phyloP scores from a whole-genome alignment of 1,140 invertebrate species.

The Probaryconus sp. region DNA sequence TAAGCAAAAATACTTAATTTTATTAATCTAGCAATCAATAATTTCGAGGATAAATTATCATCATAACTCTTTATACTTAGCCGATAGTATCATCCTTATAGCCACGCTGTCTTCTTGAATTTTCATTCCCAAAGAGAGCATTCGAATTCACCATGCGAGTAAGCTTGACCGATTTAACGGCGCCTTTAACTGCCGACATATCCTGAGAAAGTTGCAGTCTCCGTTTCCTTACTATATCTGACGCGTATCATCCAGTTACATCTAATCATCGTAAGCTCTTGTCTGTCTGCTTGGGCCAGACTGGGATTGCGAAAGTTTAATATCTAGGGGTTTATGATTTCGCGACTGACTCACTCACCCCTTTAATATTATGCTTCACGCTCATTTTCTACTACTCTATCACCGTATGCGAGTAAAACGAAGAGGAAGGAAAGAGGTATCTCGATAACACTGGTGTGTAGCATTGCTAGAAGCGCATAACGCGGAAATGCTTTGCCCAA shows the following conservation, averaged over 20 bases:
- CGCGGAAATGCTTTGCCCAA: slow-evolving; percentile 9
- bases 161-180: slow-evolving; percentile 75
- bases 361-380: slow-evolving; percentile 22
- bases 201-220: slow-evolving; percentile 56
- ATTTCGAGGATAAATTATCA: background rate
- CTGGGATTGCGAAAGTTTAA: slow-evolving; percentile 77
- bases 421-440: slow-evolving; percentile 52
- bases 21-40: no score
- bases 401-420: slow-evolving; percentile 42
- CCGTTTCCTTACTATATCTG: slow-evolving; percentile 52
- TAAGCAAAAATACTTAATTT: no score
- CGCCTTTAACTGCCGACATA: slow-evolving; percentile 73
- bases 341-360: slow-evolving; percentile 65
- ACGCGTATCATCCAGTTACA: slow-evolving; percentile 76
- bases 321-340: slow-evolving; percentile 76
- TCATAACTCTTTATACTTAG: background rate
- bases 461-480: slow-evolving; percentile 36
- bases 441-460: slow-evolving; percentile 52
- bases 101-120: slow-evolving; percentile 48
- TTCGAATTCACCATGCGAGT: slow-evolving; percentile 29
- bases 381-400: slow-evolving; percentile 13
- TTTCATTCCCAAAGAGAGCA: slow-evolving; percentile 42
- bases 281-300: slow-evolving; percentile 65
- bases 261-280: slow-evolving; percentile 78
- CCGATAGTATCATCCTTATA: no score